Evolutionary conservation across 2,113 vertebrate genomes (phyloP).

Genomic region (Colossoma macropomum): DNA sequence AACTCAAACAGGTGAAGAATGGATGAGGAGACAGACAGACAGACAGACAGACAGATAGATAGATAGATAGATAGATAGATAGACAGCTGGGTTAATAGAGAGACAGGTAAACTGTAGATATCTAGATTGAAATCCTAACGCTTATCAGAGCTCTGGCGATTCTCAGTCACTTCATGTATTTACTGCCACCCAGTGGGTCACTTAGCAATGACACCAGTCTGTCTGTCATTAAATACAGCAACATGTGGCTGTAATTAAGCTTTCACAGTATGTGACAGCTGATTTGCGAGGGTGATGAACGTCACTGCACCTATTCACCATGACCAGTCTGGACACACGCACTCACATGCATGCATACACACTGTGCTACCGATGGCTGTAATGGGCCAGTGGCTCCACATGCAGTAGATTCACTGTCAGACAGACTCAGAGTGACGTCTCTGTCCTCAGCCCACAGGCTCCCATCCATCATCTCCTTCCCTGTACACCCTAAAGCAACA

Average conservation of each 20-base stretch:
- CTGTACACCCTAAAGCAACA: not conserved
- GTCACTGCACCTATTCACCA: constrained; percentile 1
- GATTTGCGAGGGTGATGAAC: not conserved
- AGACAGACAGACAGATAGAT: constrained; percentile 10
- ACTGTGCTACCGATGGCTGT: not conserved
- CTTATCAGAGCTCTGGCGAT: not conserved
- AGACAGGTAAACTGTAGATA: not conserved
- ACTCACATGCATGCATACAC: constrained; percentile 1
- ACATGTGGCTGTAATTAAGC: not conserved
- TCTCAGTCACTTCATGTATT: constrained; percentile 30
- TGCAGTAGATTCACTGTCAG: constrained; percentile 7
- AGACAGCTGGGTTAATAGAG: constrained; percentile 17
- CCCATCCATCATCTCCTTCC: constrained; percentile 7
- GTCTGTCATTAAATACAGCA: constrained; percentile 1
- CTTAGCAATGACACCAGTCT: constrained; percentile 1
- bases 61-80: constrained; percentile 29
- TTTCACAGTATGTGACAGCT: not conserved
- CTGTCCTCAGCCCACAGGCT: not conserved
- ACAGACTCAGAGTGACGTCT: constrained; percentile 5
- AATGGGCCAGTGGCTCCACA: not conserved
- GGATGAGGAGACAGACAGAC: not conserved
- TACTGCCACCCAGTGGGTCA: constrained; percentile 55
- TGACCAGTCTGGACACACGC: constrained; percentile 5
- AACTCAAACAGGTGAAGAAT: constrained; percentile 7
- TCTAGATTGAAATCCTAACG: not conserved